Conservation (phyloP, 2,113 vertebrate genomes). For the Nesoenas mayeri region DNA sequence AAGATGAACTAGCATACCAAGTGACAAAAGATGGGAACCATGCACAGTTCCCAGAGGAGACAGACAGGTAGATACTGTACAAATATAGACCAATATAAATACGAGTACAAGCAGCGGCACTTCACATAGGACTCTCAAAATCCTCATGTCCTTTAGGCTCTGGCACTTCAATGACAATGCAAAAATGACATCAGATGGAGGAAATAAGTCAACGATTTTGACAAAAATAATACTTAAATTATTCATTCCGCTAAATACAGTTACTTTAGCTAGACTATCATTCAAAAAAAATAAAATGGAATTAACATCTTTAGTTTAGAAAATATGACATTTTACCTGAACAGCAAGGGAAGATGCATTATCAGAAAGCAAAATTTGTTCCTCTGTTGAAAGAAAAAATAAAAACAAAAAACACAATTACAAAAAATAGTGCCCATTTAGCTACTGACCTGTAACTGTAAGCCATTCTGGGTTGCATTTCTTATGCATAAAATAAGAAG, state of each 20-base stretch:
- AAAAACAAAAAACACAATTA: slow-evolving; percentile 21
- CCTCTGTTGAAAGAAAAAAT: slow-evolving; percentile 79
- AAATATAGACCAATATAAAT: background rate
- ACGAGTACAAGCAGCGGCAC: background rate
- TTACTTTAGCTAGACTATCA: background rate
- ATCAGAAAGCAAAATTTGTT: slow-evolving; percentile 96
- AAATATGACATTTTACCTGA: slow-evolving; percentile 82
- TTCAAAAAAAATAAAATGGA: background rate
- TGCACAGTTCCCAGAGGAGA: background rate
- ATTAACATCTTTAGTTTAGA: slow-evolving; percentile 15
- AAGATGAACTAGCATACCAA: background rate
- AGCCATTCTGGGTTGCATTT: slow-evolving; percentile 15
- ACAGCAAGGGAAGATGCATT: slow-evolving; percentile 96
- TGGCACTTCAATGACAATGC: background rate
- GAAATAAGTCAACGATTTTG: background rate
- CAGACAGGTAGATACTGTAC: background rate
- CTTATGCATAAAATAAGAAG: slow-evolving; percentile 3
- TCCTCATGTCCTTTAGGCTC: background rate
- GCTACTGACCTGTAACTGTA: slow-evolving; percentile 39
- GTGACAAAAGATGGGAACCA: background rate
- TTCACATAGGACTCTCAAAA: background rate
- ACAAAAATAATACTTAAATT: background rate
- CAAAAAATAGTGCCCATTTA: slow-evolving; percentile 21
- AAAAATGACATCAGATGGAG: background rate
- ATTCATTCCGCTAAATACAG: background rate